Evolutionary conservation across 2,113 vertebrate genomes (phyloP), one percentile per base, ranked within the genome.

Genomic region (Hylia prasina): DNA sequence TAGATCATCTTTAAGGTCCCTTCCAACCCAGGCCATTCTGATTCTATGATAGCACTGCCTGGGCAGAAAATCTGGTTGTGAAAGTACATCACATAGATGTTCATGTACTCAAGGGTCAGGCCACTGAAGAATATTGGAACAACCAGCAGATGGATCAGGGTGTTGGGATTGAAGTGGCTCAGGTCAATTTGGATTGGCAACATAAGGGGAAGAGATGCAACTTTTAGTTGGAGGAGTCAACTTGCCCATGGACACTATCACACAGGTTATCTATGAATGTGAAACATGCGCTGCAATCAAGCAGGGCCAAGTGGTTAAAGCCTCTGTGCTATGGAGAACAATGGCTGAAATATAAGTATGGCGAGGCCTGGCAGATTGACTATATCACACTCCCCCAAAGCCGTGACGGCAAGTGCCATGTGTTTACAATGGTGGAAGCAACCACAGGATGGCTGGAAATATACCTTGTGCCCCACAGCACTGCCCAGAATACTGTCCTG

Each of bases 381-480:
- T 45, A 37, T 50, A 61, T 50, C 44, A 58, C 25, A 61, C 35
- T 50, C 28, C n/a, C 28, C 28, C 73, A 77, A 50, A 77, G 27
- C n/a, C 2, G 3, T 48, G 44, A 60, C 2, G 2, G 44, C 56
- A 76, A 48, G 56, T 3, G 1, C n/a, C 2, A 2, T 31, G 28
- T 60, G 56, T 19, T 60, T 60, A 61, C 57, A 40, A 50, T 77
- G 22, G 22, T 77, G 44, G 57, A 77, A 61, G 35, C 28, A 50
- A 33, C 13, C 22, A 50, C 5, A 33, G 22, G 28, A 61, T 50
- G 28, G 28, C 56, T 61, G 16, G 35, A 48, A 76, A 76, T 39
- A 76, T 39, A 76, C 12, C 28, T 37, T 61, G 56, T 61, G 35
- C 35, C 28, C 35, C 35, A 77, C 33, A 45, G 13, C 16, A 50